Base-by-base conservation (phyloP, 2,888 invertebrate species). In the Sipunculus nudus region DNA sequence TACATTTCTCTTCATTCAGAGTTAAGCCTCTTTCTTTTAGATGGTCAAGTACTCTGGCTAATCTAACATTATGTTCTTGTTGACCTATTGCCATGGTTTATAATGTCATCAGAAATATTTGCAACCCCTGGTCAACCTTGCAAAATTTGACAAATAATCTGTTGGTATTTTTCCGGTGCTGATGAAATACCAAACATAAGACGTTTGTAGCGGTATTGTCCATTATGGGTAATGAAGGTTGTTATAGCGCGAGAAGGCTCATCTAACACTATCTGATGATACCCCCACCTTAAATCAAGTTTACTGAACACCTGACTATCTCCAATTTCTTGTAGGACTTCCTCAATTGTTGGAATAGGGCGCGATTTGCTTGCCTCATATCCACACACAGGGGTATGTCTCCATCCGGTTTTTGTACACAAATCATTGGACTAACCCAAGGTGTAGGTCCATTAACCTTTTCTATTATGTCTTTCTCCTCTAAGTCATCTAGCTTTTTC, bases 341-440 rank as follows among this genome's bases (percentile, higher is more conserved):
- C 56, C 13, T 56, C 67, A 6, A 61, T 59, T 6, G 61, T 64
- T 26, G 64, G 61, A 40, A 61, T 50, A 3, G 59, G n/a, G 67
- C 65, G 13, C 40, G 2, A 46, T 70, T 70, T 2, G 70, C 61
- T 29, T 39, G 31, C 16, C 65, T 35, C 70, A 69, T 0, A 71
- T 5, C 23, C 69, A n/a, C n/a, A n/a, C n/a, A n/a, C n/a, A n/a
- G n/a, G n/a, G n/a, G 21, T 8, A 69, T 53, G 21, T 71, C 67
- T 0, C 56, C 57, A 29, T 65, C 39, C 3, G 49, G 41, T 29
- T 69, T 71, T 6, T 59, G 62, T 1, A 64, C 61, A 1, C 59
- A 25, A 10, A 71, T 57, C 4, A 68, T 45, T 2, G 68, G 62
- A 21, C 45, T 56, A 1, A 69, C 59, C 67, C 69, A 71, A 3